phyloP scores from a whole-genome alignment of 53 echinoderm and acorn worm species.

The Echinometra lucunter region DNA sequence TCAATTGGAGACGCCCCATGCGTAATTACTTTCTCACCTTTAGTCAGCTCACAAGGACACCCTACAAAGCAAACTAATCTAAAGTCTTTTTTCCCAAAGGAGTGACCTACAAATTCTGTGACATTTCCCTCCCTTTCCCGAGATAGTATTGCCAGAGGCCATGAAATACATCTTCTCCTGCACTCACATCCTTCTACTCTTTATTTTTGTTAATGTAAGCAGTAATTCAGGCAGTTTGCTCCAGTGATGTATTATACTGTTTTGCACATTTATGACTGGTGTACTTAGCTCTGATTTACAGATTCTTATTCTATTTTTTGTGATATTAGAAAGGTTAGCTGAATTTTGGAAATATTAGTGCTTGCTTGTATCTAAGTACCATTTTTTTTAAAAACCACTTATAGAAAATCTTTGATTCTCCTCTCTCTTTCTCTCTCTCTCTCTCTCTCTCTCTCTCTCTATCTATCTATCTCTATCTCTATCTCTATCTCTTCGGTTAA shows the following conservation, averaged over 20 bases:
- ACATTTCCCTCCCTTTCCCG: neutral
- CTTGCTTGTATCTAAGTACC: too few relatives aligned
- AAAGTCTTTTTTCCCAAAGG: neutral
- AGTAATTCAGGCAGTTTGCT: neutral
- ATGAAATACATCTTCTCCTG: neutral
- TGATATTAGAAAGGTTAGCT: too few relatives aligned
- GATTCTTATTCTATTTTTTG: neutral
- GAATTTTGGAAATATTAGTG: too few relatives aligned
- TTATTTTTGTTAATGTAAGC: neutral
- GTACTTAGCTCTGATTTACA: neutral
- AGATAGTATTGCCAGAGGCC: conserved; percentile 32
- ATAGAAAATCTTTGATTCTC: too few relatives aligned
- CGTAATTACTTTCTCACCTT: conserved; percentile 40
- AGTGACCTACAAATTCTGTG: conserved; percentile 5
- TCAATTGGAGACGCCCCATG: conserved; percentile 33
- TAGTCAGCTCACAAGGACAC: conserved; percentile 1
- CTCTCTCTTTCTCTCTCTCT: too few relatives aligned
- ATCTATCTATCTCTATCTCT: too few relatives aligned
- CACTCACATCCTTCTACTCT: neutral
- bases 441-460: too few relatives aligned
- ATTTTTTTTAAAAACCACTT: too few relatives aligned
- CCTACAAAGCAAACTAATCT: conserved; percentile 8
- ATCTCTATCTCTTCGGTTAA: too few relatives aligned
- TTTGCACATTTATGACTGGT: neutral
- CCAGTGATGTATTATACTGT: neutral